These are phyloP conservation scores for Numida meleagris DNA, from an alignment of 2,113 vertebrate species.

Conservation along the genomic window DNA sequence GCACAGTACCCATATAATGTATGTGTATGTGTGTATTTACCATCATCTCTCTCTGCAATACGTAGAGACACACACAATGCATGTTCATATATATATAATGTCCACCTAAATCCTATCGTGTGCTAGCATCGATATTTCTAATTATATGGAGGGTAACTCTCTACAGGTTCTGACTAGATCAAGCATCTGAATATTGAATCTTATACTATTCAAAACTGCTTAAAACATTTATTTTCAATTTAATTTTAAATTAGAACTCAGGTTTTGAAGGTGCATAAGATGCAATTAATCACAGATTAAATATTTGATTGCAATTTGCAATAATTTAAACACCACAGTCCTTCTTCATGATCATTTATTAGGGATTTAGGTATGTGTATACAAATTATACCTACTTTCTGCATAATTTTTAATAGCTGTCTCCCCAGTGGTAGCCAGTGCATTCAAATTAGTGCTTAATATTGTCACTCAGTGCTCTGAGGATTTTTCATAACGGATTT, in stretches of 20 bases:
- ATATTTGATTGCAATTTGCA: constrained; percentile 1
- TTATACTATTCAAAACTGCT: not conserved
- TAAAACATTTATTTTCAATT: not conserved
- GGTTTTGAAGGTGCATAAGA: not conserved
- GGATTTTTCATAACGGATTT: not conserved
- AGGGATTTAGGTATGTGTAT: accelerated
- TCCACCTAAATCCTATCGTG: not conserved
- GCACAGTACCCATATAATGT: not conserved
- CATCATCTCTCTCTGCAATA: not conserved
- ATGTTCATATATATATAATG: not conserved
- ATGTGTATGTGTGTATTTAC: not conserved
- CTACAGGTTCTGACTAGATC: not conserved
- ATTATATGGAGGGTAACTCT: not conserved
- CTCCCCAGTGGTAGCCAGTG: not conserved
- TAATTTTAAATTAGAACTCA: not conserved
- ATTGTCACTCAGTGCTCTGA: not conserved
- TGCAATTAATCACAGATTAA: constrained; percentile 4
- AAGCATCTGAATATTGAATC: not conserved
- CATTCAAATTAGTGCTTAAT: not conserved
- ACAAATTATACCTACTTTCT: not conserved
- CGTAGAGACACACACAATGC: not conserved
- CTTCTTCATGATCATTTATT: not conserved
- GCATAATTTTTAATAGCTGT: not conserved
- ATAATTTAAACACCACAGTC: not conserved
- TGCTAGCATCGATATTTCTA: not conserved